Base-by-base conservation (phyloP, 2,888 invertebrate species). In the Helobdella robusta region DNA sequence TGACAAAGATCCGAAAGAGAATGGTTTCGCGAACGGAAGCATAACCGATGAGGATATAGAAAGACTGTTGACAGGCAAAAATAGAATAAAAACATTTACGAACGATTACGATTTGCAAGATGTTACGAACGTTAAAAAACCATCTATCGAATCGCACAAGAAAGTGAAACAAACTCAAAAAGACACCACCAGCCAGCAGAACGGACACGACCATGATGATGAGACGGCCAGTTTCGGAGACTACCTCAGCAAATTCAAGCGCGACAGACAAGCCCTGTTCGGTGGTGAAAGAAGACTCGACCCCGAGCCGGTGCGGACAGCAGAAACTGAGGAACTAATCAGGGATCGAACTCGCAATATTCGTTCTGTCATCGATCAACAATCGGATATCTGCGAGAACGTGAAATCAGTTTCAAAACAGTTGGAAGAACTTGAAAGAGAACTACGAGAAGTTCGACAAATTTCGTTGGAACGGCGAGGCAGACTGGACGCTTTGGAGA, bases 391-490 rank as follows among this genome's bases (percentile, higher is more conserved):
- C 30, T 56, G 67, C 52, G 56, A 68, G 48, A 66, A 67, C 28
- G 65, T 70, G 30, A 63, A 59, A 40, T 54, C 61, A 3, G 67
- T 67, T 2, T 68, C 68, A 8, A 65, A 62, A 52, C 67, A 68
- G 56, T 64, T 70, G 40, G 70, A 70, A 32, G 68, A 70, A 2
- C 56, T 70, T 36, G 59, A 59, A 4, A 64, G 58, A 23, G 70
- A 70, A 58, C 65, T 70, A 40, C 44, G 67, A 28, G 66, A 58
- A 40, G 67, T 70, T 23, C 66, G 68, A 32, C 67, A 68, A 54
- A 64, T 67, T 36, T 64, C 67, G 11, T 54, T 67, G n/a, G 67
- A 68, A 23, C 63, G 66, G 20, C 66, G 66, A 35, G 62, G 64
- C 34, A 64, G 66, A 23, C 34, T 66, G 34, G 66, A 66, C 18